Percentiles rank a stretch among this genome's conserved stretches.
These are phyloP conservation scores for Halictus ligatus DNA, from an alignment of 2,888 invertebrate species.

Conservation along the genomic window DNA sequence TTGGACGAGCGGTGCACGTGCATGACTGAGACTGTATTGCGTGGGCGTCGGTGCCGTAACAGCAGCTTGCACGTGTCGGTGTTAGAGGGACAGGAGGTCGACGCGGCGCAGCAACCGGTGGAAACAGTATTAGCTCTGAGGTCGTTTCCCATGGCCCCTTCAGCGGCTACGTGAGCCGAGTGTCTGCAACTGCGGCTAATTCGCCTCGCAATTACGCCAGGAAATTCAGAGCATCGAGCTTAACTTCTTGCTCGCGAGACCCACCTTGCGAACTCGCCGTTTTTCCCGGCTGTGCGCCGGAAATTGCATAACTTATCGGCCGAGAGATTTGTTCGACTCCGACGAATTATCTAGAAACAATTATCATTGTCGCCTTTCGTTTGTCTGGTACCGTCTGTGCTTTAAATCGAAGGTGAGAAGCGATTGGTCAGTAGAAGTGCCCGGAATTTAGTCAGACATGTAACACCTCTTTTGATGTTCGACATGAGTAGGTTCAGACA, in stretches of 20 bases:
- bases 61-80: slow-evolving; percentile 62
- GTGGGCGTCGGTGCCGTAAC: slow-evolving; percentile 68
- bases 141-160: slow-evolving; percentile 71
- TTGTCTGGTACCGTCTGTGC: not conserved
- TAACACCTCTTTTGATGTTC: too few species aligned
- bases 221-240: slow-evolving; percentile 67
- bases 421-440: slow-evolving; percentile 5
- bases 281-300: not conserved
- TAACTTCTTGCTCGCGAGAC: not conserved
- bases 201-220: slow-evolving; percentile 68
- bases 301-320: not conserved
- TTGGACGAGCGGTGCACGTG: slow-evolving; percentile 55
- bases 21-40: slow-evolving; percentile 41
- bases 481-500: too few species aligned
- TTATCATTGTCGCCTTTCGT: not conserved
- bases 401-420: not conserved
- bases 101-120: slow-evolving; percentile 25
- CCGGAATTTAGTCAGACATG: not conserved
- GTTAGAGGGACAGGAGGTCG: slow-evolving; percentile 62
- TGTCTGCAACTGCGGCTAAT: slow-evolving; percentile 51
- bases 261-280: not conserved
- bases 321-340: not conserved
- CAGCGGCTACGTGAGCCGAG: slow-evolving; percentile 39
- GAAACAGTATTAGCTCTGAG: slow-evolving; percentile 62
- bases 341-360: not conserved